Base-by-base conservation (phyloP, 2,113 vertebrate species). In the Elgaria multicarinata region DNA sequence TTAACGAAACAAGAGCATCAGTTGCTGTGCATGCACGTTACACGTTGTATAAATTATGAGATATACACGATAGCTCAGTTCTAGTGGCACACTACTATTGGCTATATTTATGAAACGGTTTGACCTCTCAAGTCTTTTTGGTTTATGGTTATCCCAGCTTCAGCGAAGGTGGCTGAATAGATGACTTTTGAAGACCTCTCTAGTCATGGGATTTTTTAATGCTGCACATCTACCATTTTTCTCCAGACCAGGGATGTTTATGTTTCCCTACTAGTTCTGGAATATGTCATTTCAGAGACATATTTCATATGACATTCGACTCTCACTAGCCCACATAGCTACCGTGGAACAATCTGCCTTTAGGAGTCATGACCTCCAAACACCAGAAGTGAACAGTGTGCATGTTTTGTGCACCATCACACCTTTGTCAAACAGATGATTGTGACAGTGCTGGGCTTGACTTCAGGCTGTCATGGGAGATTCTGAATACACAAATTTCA, bases 1-100 rank as follows among this genome's bases (percentile, higher is more conserved):
- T 53, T 85, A 96, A 90, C 16, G 89, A 92, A 87, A 92, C 1
- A 53, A 62, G 91, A 93, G 4, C 5, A 64, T 58, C 0, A 75
- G 36, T 1, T 86, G 50, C n/a, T 66, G 90, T 78, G 69, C 0
- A 1, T 55, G 81, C 0, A 91, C 1, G 80, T 44, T 39, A 3
- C n/a, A 50, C 26, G 36, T 28, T 50, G 1, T n/a, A 24, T 9
- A 64, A 62, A 24, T 14, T 81, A 55, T 16, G 28, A 71, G 16
- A 26, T 12, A 50, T 13, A 75, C 72, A 46, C 74, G 26, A 87
- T 26, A 0, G 0, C 6, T 28, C 42, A 33, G 28, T 86, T 44
- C n/a, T 85, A 14, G 50, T 36, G 42, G 26, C 4, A 72, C 31
- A 44, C 42, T 50, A n/a, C 2, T 24, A 67, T 18, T 6, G 66